Evolutionary conservation across 2,113 vertebrate species (phyloP), one percentile per base, ranked within the genome.

Genomic region (Pleuronectes platessa): DNA sequence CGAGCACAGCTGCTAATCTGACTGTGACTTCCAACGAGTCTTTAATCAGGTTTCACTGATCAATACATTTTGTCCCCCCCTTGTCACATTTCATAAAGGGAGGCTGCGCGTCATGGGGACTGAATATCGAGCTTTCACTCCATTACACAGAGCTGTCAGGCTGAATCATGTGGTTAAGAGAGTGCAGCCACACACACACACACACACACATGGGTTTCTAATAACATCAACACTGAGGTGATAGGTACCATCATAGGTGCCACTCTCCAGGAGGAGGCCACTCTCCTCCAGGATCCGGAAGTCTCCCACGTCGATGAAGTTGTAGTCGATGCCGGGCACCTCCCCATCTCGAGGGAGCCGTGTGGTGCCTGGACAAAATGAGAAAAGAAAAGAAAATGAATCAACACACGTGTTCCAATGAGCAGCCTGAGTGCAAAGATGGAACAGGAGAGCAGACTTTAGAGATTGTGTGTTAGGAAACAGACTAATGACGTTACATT

Each of bases 301-400:
- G 79, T 99, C 97, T 58, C 96, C 97, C 64, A 98, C 93, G 59
- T 95, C 96, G 94, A 99, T 99, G 90, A 99, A 99, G 92, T 99
- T 99, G 93, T 99, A 99, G 93, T 99, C 98, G 83, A 99, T 97
- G 10, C 97, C 98, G 14, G 98, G 97, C 54, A 99, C 97, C 88
- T 99, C 98, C 17, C 96, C 97, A 31, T 99, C 98, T 81, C 98
- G 95, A 83, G 98, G 98, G 84, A 96, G 95, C 82, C 98, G 95
- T 0, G 98, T 99, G 79, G 98, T 99, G 88, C 98, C 98, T 99
- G 92, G 51, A 78, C 42, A 31, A 61, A 64, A 75, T 5, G 45
- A 64, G 0, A 49, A 49, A 42, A 40, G 18, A n/a, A 13, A 21
- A 40, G 4, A n/a, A n/a, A n/a, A 8, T 54, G 51, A 14, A 54